Base-by-base conservation (phyloP, 2,888 invertebrate genomes). In the Norana najaformis region DNA sequence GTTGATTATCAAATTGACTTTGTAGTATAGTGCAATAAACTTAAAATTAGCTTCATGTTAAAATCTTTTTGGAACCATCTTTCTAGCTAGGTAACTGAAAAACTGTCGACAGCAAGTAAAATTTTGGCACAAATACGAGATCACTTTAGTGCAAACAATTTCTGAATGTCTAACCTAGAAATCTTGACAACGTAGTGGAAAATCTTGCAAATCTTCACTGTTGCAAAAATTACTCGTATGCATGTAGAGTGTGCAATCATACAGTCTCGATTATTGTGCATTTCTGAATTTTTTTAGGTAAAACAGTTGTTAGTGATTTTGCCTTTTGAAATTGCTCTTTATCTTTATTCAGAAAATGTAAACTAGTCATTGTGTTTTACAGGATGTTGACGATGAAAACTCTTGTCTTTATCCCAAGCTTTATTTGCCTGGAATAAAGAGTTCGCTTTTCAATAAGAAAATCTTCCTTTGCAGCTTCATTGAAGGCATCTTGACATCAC, bases 381-480 rank as follows among this genome's bases (percentile, higher is more conserved):
- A 98, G 96, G 99, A 96, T 93, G 96, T 96, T 83, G 97, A 97
- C 93, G 99, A 98, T 95, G 96, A 96, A 93, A 93, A 93, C 94
- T 98, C 98, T 93, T 95, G 98, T 92, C 96, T 97, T 94, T 99
- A 97, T 96, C 99, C 99, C 47, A 97, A 98, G 95, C 96, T 99
- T 90, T 99, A 99, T 96, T 97, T 97, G 92, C 99, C 99, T 4
- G 99, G 99, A 6, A 97, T 98, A 94, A 96, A 96, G 93, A 98
- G 98, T 95, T 96, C 98, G 93, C 96, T 99, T 93, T 99, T 99
- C 96, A 99, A 99, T 95, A 98, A 98, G 96, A 97, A 93, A 90
- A 90, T 95, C 47, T 96, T 99, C 95, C 97, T 98, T 94, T 97
- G 98, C 95, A 98, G 98, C 94, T 98, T 99, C 47, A 96, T 98